Evolutionary conservation across 2,888 invertebrate species (phyloP).

Genomic region (Cryptus viduatorius): DNA sequence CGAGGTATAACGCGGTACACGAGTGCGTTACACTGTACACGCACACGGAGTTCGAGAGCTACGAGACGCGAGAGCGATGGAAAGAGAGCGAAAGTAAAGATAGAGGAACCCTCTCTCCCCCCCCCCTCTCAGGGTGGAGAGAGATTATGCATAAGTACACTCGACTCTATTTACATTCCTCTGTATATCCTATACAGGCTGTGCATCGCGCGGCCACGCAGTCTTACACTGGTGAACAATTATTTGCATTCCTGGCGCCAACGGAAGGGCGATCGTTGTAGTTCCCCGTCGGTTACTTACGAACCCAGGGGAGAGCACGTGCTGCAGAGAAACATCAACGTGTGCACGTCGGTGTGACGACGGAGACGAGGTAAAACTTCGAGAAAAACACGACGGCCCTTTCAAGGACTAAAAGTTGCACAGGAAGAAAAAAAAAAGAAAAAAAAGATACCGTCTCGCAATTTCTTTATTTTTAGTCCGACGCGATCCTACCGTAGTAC

Average conservation of each 20-base stretch:
- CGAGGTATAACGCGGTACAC: constrained; percentile 42
- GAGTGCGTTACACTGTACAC: constrained; percentile 44
- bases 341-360: constrained; percentile 14
- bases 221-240: constrained; percentile 77
- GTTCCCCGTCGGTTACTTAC: constrained; percentile 6
- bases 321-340: not conserved
- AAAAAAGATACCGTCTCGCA: not conserved
- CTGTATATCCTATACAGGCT: constrained; percentile 75
- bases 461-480: not conserved
- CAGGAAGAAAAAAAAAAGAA: not conserved
- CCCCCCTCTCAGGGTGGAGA: not conserved
- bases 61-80: constrained; percentile 37
- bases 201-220: constrained; percentile 45
- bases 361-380: constrained; percentile 41
- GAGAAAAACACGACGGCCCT: constrained; percentile 63
- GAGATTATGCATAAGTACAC: constrained; percentile 47
- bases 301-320: constrained; percentile 6
- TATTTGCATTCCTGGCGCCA: constrained; percentile 81
- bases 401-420: constrained; percentile 31
- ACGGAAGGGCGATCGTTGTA: constrained; percentile 66
- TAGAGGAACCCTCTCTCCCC: not conserved
- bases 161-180: constrained; percentile 81
- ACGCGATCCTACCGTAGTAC: not conserved
- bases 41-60: constrained; percentile 36
- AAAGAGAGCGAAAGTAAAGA: constrained; percentile 19